Evolutionary conservation across 2,797 vertebrate species (phyloP).

Genomic region (Callimico goeldii): DNA sequence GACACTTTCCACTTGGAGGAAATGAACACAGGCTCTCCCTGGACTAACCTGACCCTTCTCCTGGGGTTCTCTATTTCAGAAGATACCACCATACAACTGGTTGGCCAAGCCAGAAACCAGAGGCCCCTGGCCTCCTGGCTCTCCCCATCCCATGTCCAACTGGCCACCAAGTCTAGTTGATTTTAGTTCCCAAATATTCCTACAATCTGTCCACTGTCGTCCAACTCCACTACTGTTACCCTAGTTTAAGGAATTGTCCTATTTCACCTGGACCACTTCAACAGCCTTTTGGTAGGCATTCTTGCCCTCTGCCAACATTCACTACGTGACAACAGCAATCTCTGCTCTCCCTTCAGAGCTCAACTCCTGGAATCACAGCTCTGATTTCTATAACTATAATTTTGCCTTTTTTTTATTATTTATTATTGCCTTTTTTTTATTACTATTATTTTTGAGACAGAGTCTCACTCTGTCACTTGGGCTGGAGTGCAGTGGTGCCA

Average conservation of each 20-base stretch:
- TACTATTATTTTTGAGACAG: no score
- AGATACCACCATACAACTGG: background rate
- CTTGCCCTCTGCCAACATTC: background rate
- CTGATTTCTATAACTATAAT: background rate
- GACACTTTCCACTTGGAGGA: background rate
- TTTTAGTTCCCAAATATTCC: background rate
- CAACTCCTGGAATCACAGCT: background rate
- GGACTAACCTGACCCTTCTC: background rate
- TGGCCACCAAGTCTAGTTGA: background rate
- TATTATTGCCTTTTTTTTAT: no score
- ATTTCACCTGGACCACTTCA: background rate
- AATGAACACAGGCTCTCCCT: background rate
- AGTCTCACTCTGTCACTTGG: no score
- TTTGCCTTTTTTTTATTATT: background rate
- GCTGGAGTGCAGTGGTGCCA: no score
- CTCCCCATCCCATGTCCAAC: background rate
- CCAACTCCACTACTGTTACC: background rate
- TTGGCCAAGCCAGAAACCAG: background rate
- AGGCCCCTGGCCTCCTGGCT: background rate
- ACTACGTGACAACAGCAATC: background rate
- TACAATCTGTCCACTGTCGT: background rate
- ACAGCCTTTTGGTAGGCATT: background rate
- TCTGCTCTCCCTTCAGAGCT: background rate
- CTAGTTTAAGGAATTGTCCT: background rate
- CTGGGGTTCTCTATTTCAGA: background rate